These are phyloP conservation scores for Lasioglossum figueresi DNA, from an alignment of 2,888 invertebrate genomes.

Conservation along the genomic window DNA sequence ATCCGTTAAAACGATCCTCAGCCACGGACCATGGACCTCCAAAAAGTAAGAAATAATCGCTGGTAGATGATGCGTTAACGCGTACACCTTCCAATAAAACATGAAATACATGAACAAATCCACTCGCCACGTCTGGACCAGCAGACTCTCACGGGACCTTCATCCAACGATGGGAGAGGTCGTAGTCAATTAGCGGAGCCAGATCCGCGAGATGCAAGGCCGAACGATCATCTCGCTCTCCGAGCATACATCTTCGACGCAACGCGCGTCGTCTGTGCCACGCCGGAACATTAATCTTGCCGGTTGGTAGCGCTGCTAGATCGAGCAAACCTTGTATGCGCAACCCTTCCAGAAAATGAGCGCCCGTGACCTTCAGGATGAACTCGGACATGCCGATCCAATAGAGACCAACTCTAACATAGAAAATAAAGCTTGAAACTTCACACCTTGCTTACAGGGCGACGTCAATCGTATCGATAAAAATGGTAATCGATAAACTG, in stretches of 20 bases:
- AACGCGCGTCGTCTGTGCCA: conserved; percentile 33
- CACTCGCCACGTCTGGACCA: conserved; percentile 39
- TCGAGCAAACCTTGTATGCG: conserved; percentile 25
- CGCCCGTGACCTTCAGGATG: conserved; percentile 4
- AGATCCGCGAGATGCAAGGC: conserved; percentile 59
- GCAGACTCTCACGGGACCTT: neutral
- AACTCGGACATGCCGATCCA: neutral
- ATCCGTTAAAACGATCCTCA: neutral
- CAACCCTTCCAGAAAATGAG: conserved; percentile 42
- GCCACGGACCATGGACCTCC: neutral
- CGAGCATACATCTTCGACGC: conserved; percentile 31
- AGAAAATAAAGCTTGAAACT: neutral
- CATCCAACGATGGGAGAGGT: conserved; percentile 39
- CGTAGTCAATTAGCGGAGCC: conserved; percentile 57
- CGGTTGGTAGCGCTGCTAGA: conserved; percentile 44
- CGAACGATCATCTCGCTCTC: conserved; percentile 48
- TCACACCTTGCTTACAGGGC: neutral
- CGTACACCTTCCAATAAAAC: neutral
- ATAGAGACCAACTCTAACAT: neutral
- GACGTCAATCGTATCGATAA: neutral
- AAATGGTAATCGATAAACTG: too few relatives aligned
- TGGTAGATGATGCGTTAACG: neutral
- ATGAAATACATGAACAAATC: conserved; percentile 19
- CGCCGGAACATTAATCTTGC: conserved; percentile 57
- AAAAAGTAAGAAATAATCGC: neutral